phyloP scores from a whole-genome alignment of 2,888 invertebrate genomes.

The Noctua comes region DNA sequence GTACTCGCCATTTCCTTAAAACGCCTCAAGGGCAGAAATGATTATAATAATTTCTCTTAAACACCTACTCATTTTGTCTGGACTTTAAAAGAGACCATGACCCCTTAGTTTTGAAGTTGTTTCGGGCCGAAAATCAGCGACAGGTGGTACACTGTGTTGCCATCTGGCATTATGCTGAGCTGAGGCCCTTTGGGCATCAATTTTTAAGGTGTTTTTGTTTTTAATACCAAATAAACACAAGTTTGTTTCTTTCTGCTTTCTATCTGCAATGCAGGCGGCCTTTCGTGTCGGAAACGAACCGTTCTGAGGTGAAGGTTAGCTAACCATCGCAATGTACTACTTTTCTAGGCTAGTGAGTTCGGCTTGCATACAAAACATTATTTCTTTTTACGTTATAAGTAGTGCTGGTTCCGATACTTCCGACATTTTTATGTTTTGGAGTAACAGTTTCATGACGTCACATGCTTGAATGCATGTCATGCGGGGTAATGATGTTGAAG shows the following conservation, averaged over 20 bases:
- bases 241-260: too few relatives aligned
- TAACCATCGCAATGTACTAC: slow-evolving; percentile 4
- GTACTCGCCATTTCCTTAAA: background rate
- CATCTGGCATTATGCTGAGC: too few relatives aligned
- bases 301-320: slow-evolving; percentile 50
- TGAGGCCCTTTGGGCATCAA: too few relatives aligned
- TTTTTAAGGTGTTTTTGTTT: too few relatives aligned
- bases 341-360: slow-evolving; percentile 37
- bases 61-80: background rate
- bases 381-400: slow-evolving; percentile 27
- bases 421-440: slow-evolving; percentile 4
- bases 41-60: background rate
- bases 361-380: slow-evolving; percentile 40
- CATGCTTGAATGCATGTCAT: background rate
- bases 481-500: background rate
- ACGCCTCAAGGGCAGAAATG: background rate
- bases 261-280: slow-evolving; percentile 24
- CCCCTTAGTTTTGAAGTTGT: background rate
- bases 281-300: slow-evolving; percentile 39
- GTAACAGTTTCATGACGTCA: background rate
- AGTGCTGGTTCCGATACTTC: slow-evolving; percentile 29
- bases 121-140: background rate
- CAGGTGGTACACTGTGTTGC: too few relatives aligned
- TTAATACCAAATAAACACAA: too few relatives aligned
- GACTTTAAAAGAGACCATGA: background rate